These are phyloP conservation scores for Galleria mellonella DNA, from an alignment of 1,140 invertebrate species.

Conservation along the genomic window DNA sequence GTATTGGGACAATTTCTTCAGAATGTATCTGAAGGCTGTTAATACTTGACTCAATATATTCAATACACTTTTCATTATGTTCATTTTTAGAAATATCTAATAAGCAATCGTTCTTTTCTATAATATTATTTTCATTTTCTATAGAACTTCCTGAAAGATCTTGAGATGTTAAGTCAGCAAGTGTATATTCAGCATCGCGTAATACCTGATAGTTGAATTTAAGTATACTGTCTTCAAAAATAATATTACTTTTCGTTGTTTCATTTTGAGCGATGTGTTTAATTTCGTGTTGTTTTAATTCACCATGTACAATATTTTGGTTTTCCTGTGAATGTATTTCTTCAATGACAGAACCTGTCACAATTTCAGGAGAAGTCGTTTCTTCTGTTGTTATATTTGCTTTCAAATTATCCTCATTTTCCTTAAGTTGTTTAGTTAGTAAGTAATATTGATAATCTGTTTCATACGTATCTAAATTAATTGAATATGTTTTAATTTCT, in stretches of 20 bases:
- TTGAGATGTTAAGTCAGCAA: not conserved
- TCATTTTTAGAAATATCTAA: too few species aligned
- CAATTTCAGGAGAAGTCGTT: not conserved
- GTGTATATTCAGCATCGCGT: conserved; percentile 14
- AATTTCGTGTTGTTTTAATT: not conserved
- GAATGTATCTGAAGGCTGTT: too few species aligned
- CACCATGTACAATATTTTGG: not conserved
- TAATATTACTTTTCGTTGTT: too few species aligned
- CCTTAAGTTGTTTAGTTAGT: conserved; percentile 14
- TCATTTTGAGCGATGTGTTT: too few species aligned
- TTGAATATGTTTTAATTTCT: conserved; percentile 50
- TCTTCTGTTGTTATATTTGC: not conserved
- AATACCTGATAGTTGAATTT: conserved; percentile 15
- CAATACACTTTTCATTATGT: too few species aligned
- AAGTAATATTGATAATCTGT: conserved; percentile 44
- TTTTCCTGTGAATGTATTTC: too few species aligned
- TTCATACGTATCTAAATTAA: conserved; percentile 39
- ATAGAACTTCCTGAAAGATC: too few species aligned
- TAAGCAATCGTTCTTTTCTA: too few species aligned
- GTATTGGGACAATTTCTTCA: too few species aligned
- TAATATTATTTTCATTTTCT: too few species aligned
- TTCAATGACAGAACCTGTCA: too few species aligned
- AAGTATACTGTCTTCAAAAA: not conserved
- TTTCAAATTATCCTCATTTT: conserved; percentile 5
- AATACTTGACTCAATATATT: too few species aligned